Base-by-base conservation (phyloP, 2,113 vertebrate genomes). In the Dipodomys stephensi region DNA sequence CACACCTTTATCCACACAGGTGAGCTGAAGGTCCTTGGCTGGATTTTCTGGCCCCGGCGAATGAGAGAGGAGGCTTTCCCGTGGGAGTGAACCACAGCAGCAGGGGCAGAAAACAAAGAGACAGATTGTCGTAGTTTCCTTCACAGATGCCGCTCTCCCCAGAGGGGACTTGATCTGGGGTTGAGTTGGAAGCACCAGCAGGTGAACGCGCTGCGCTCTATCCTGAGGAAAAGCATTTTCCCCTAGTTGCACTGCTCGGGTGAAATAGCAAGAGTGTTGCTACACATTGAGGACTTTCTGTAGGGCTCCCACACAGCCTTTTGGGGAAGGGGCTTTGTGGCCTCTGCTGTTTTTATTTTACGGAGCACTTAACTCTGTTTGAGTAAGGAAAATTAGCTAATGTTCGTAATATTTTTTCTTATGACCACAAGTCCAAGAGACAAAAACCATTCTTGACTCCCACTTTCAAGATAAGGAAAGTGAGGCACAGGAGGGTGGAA, bases 1-100 rank as follows among this genome's bases (percentile, higher is more conserved):
- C 99, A 99, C 98, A 99, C 99, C 22, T 99, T 99, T 96, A 99
- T 99, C 96, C 99, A 99, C 98, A 99, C 99, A 96, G 99, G 99
- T 98, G 81, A 98, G 97, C 22, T 18, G 35, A 86, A 78, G 46
- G 73, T 18, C 27, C 64, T n/a, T 27, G 72, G 64, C 78, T 35
- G 22, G 60, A 44, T 62, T 30, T 16, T 77, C 44, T 82, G 73
- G 18, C 73, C 39, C 44, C 77, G 32, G 9, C 39, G 25, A 82
- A 22, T 81, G 39, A 32, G 25, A 27, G 23, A 46, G 1, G 39
- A 81, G n/a, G 60, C 64, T 80, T 80, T 82, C 44, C 30, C 49
- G 82, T 35, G 15, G n/a, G 74, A 46, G 49, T 44, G 80, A 67
- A 71, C 88, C 85, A 73, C n/a, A 84, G 85, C 72, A 13, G 12